A percentile compares a stretch with the other conserved stretches of the same genome.
Evolutionary conservation across 2,113 vertebrate species (phyloP).

Genomic region (Etheostoma spectabile): DNA sequence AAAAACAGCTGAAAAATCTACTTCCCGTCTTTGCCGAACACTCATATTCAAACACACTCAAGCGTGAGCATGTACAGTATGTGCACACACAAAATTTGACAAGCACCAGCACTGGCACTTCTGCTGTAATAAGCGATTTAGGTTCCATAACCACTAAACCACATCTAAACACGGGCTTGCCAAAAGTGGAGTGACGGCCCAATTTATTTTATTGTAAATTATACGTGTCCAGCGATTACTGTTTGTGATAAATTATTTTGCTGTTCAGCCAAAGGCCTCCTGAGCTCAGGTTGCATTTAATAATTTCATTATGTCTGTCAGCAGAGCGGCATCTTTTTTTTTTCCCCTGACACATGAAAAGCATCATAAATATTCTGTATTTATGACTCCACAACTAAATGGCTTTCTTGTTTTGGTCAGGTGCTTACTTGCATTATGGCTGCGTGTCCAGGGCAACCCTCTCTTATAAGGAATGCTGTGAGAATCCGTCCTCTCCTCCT

Average conservation of each 20-base stretch:
- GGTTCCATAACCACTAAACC: conserved; percentile 62
- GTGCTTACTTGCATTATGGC: conserved; percentile 26
- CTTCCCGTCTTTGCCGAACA: no score
- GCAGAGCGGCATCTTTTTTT: conserved; percentile 43
- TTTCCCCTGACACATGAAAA: conserved; percentile 44
- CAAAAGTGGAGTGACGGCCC: conserved; percentile 60
- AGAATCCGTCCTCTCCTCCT: not conserved
- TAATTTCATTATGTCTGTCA: conserved; percentile 70
- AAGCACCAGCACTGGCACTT: conserved; percentile 55
- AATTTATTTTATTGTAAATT: conserved; percentile 75
- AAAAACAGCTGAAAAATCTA: no score
- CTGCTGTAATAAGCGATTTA: conserved; percentile 73
- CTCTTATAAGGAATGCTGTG: not conserved
- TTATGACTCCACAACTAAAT: conserved; percentile 9
- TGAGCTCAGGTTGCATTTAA: conserved; percentile 60
- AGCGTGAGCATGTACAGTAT: not conserved
- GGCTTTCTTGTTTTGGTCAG: conserved; percentile 5
- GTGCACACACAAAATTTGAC: conserved; percentile 3
- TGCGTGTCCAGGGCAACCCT: conserved; percentile 7
- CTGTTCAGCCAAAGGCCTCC: conserved; percentile 63
- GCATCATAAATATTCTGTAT: conserved; percentile 49
- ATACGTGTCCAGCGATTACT: conserved; percentile 68
- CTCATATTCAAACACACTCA: not conserved
- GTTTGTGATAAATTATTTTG: conserved; percentile 70
- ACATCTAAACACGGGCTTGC: conserved; percentile 50